Base-by-base conservation (phyloP, 1,140 invertebrate species). In the Melanaphis sacchari region DNA sequence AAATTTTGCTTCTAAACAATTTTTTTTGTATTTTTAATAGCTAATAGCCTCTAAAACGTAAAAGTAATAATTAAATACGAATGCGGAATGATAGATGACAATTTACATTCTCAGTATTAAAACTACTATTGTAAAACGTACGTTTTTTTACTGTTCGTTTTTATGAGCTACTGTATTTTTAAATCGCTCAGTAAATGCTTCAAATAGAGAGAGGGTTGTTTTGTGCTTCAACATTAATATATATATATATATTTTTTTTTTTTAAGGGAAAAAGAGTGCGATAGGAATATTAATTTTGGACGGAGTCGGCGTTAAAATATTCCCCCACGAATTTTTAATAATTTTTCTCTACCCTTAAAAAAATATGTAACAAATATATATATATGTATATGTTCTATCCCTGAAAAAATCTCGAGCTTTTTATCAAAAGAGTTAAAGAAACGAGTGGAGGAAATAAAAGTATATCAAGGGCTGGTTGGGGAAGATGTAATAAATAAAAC, bases 381-480 rank as follows among this genome's bases (percentile, higher is more conserved):
- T 54, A 41, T 54, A 89, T 66, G 15, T 90, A 90, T 38, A 41
- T 46, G 54, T 66, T 41, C 41, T 90, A 90, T 90, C 89, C 88
- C 26, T 59, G 36, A 54, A 84, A 92, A 93, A 93, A 93, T 84
- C 76, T 93, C 36, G 46, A 93, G 81, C 91, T 93, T 93, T 92
- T 92, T 82, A 85, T 93, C 46, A 93, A 93, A 93, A 93, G 91
- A 93, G 91, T 93, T 93, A 84, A 93, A 93, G 81, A 93, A 93
- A 85, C 43, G 91, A 49, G n/a, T 40, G 91, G 46, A 93, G 76
- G 91, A 92, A 92, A 92, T 82, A 66, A 82, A 92, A 93, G 49
- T 15, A n/a, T 59, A 36, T 59, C 24, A 52, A 40, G 36, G 76
- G 76, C 24, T 46, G 36, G 46, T 36, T 6, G n/a, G 40, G 43